Evolutionary conservation across 2,113 vertebrate genomes (phyloP), one percentile per base, ranked within the genome.

Genomic region (Aphyosemion australe): DNA sequence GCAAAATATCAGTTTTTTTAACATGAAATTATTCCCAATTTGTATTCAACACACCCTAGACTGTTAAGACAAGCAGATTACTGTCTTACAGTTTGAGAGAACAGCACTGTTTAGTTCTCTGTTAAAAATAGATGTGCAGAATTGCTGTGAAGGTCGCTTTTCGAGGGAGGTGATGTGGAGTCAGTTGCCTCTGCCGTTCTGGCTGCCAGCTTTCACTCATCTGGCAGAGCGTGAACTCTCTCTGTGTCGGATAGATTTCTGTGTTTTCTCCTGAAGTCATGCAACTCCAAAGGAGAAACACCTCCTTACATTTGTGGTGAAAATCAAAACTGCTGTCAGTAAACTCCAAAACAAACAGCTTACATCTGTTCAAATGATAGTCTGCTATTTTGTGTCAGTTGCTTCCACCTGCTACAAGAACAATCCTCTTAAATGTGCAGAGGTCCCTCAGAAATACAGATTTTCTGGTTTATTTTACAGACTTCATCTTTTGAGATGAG

Each of bases 121-220:
- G 34, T 68, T 72, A 63, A 53, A 80, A 84, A 72, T 65, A 67
- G 47, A 78, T 50, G 15, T 50, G 39, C 54, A 15, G 54, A 70
- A 59, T 52, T 46, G 65, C 32, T 26, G 46, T 20, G 18, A 69
- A 72, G 64, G 59, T 67, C 48, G 49, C n/a, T 26, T 49, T 57
- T 11, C 31, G 26, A 48, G n/a, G 57, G 55, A 64, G 26, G 41
- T 72, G 55, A 69, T 1, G 32, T 62, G 37, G 39, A 63, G 20
- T 20, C 64, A 64, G 50, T 53, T 60, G 65, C 65, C 31, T 37
- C 34, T 5, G 34, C 34, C 34, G 54, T 59, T 37, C 49, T 47
- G 37, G 42, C 39, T 78, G 58, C 62, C 62, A 61, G 48, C 32
- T 61, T 39, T n/a, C 52, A 39, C 51, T 70, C 9, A 59, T 55